These are phyloP conservation scores for Erpetoichthys calabaricus DNA, from an alignment of 2,797 vertebrate genomes.

Conservation along the genomic window DNA sequence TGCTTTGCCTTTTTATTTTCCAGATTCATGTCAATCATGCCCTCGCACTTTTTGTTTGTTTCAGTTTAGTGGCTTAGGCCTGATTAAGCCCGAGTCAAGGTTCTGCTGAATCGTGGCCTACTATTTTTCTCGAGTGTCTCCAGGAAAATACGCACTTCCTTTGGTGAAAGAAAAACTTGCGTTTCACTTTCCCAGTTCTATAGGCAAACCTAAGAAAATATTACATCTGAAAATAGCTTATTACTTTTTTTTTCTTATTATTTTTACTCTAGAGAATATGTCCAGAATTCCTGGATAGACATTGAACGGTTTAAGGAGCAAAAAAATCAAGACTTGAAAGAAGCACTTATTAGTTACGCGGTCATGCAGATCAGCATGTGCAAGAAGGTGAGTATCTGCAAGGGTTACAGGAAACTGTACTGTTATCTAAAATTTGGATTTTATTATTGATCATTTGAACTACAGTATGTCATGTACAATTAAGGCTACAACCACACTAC, in stretches of 20 bases:
- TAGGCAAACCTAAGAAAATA: not conserved
- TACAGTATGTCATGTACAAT: no score
- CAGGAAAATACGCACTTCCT: no score
- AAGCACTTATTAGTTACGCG: slow-evolving; percentile 81
- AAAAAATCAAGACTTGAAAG: slow-evolving; percentile 80
- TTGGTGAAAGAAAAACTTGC: no score
- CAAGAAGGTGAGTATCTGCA: slow-evolving; percentile 65
- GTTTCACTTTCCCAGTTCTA: not conserved
- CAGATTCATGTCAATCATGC: not conserved
- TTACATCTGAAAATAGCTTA: not conserved
- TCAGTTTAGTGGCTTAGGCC: no score
- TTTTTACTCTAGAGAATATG: slow-evolving; percentile 58
- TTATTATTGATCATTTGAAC: no score
- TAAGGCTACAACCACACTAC: no score
- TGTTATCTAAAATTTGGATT: no score
- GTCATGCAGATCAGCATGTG: slow-evolving; percentile 95
- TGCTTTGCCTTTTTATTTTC: not conserved
- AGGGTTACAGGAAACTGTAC: no score
- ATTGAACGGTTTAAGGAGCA: slow-evolving; percentile 83
- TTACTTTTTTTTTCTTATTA: slow-evolving; percentile 4
- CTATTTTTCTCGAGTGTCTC: no score
- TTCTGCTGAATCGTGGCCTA: no score
- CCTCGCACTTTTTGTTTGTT: no score
- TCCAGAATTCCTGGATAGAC: slow-evolving; percentile 75
- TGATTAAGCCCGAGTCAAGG: no score